These are phyloP conservation scores for Cyclina sinensis DNA, from an alignment of 1,140 invertebrate species.

Conservation along the genomic window DNA sequence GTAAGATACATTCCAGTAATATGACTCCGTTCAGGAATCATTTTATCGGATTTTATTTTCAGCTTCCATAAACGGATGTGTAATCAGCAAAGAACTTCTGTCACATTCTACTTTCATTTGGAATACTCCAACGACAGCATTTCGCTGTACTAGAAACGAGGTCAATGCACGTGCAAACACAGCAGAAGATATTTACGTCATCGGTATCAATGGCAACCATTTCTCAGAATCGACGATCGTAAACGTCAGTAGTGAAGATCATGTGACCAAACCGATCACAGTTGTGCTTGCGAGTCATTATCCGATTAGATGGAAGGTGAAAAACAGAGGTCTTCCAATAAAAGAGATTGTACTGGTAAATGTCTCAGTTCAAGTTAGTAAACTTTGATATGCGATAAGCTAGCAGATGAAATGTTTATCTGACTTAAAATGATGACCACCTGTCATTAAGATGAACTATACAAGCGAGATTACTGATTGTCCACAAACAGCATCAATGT, in stretches of 20 bases:
- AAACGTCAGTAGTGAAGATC: neutral
- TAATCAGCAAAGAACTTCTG: neutral
- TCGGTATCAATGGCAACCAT: constrained; percentile 60
- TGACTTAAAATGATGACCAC: no score
- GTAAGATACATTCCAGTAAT: no score
- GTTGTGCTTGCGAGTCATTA: constrained; percentile 52
- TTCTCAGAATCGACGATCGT: constrained; percentile 9
- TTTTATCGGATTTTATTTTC: no score
- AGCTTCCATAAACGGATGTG: constrained; percentile 46
- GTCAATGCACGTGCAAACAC: neutral
- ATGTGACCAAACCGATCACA: neutral
- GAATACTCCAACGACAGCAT: neutral
- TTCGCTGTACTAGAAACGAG: neutral
- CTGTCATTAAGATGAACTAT: no score
- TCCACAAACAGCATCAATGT: no score
- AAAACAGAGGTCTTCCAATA: neutral
- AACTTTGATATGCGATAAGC: neutral
- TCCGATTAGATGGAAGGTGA: constrained; percentile 37
- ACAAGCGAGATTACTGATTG: no score
- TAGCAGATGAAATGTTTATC: no score
- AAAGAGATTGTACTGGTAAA: constrained; percentile 42
- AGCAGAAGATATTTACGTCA: neutral
- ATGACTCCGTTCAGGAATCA: no score
- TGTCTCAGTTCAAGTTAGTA: no score
- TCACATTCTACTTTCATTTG: constrained; percentile 14